Evolutionary conservation across 2,888 invertebrate genomes (phyloP).

Genomic region (Leptopterna dolabrata): DNA sequence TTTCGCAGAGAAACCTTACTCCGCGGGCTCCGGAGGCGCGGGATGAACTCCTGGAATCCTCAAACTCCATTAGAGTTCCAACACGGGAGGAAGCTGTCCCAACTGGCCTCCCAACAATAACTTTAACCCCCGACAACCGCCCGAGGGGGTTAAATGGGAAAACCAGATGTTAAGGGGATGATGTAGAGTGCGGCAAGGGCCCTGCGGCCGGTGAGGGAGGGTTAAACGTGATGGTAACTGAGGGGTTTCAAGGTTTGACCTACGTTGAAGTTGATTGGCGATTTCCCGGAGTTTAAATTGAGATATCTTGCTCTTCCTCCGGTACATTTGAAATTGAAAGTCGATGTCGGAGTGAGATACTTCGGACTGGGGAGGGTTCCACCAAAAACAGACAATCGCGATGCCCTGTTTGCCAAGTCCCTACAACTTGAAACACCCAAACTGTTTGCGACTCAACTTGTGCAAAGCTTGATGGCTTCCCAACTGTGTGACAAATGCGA

Average conservation of each 20-base stretch:
- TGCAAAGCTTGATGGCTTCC: too few species aligned
- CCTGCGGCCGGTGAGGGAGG: not conserved
- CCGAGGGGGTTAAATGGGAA: not conserved
- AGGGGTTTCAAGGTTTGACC: not conserved
- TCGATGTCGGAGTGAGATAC: not conserved
- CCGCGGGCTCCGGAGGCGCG: too few species aligned
- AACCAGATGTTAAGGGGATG: not conserved
- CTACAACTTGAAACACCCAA: too few species aligned
- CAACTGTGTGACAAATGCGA: too few species aligned
- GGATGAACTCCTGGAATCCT: not conserved
- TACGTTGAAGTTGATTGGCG: not conserved
- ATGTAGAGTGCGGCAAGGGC: too few species aligned
- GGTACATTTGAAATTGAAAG: not conserved
- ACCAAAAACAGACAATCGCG: not conserved
- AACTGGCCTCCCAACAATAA: slow-evolving; percentile 27
- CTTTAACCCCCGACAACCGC: not conserved
- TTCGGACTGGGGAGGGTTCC: not conserved
- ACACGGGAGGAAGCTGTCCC: slow-evolving; percentile 15
- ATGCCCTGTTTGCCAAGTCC: too few species aligned
- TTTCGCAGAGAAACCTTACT: too few species aligned
- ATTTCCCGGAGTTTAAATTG: slow-evolving; percentile 26
- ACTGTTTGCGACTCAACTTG: too few species aligned
- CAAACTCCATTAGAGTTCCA: slow-evolving; percentile 27
- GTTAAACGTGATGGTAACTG: not conserved
- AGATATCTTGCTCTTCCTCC: not conserved